Percentiles rank a stretch among this genome's conserved stretches.
These are phyloP conservation scores for Chrysomallon squamiferum DNA, from an alignment of 1,140 invertebrate species.

Conservation along the genomic window DNA sequence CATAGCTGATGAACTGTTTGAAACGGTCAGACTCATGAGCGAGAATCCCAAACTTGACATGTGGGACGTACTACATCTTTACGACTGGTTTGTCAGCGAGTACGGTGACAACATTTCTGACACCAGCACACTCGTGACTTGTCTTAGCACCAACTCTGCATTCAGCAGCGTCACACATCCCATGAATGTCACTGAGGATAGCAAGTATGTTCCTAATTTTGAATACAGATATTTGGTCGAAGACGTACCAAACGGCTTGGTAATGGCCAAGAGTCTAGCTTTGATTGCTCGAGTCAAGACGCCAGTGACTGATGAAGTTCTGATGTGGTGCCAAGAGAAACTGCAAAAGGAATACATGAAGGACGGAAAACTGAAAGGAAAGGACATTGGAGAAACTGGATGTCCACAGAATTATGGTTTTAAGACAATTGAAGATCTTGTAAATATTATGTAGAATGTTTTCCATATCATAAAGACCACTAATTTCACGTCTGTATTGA, in stretches of 20 bases:
- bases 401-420: conserved; percentile 45
- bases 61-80: conserved; percentile 33
- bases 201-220: conserved; percentile 41
- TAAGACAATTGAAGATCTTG: conserved; percentile 28
- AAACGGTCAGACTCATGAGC: conserved; percentile 24
- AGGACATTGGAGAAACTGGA: conserved; percentile 38
- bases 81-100: conserved; percentile 36
- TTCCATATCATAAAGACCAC: no score
- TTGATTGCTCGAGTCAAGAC: conserved; percentile 32
- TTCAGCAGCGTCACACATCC: conserved; percentile 44
- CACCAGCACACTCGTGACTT: conserved; percentile 18
- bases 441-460: neutral
- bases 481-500: no score
- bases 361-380: conserved; percentile 30
- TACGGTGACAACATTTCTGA: conserved; percentile 39
- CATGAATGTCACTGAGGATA: conserved; percentile 27
- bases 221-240: conserved; percentile 40
- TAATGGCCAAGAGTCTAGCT: conserved; percentile 45
- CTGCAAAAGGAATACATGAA: conserved; percentile 44
- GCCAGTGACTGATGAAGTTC: conserved; percentile 38
- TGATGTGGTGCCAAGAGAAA: conserved; percentile 40
- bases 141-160: conserved; percentile 39
- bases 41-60: conserved; percentile 27
- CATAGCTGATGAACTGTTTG: conserved; percentile 35
- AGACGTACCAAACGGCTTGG: conserved; percentile 47